These are phyloP conservation scores for Hypomecis atomaria DNA, from an alignment of 2,888 invertebrate genomes.

Conservation along the genomic window DNA sequence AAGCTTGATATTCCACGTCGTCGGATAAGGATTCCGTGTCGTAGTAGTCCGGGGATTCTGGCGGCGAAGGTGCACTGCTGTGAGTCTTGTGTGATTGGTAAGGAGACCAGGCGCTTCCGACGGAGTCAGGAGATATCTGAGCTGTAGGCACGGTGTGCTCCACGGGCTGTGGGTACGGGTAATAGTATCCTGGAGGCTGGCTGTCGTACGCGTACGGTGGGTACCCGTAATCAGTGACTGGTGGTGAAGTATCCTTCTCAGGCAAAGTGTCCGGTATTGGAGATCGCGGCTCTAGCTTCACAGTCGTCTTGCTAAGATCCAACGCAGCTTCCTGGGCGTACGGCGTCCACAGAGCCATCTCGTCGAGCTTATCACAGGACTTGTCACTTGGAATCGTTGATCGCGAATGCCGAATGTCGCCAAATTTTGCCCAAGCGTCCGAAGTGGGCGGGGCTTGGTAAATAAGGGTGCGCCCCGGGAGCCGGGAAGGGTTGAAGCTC, in stretches of 20 bases:
- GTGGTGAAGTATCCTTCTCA: constrained; percentile 39
- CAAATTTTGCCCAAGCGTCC: constrained; percentile 38
- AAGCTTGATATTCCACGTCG: constrained; percentile 88
- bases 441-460: constrained; percentile 49
- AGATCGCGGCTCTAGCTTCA: constrained; percentile 53
- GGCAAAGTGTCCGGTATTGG: constrained; percentile 42
- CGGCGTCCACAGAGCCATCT: constrained; percentile 74
- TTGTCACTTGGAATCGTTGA: constrained; percentile 44
- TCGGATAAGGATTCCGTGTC: constrained; percentile 65
- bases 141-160: constrained; percentile 54
- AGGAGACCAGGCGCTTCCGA: constrained; percentile 53
- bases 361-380: constrained; percentile 27
- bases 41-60: constrained; percentile 61
- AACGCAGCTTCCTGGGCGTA: constrained; percentile 68
- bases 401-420: constrained; percentile 45
- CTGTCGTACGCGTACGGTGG: constrained; percentile 44
- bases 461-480: constrained; percentile 46
- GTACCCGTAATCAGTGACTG: constrained; percentile 35
- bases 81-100: constrained; percentile 40
- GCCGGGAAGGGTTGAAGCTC: constrained; percentile 45
- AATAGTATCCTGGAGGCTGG: constrained; percentile 48
- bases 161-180: constrained; percentile 47
- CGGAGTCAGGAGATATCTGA: constrained; percentile 60
- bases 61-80: constrained; percentile 71
- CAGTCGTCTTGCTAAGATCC: constrained; percentile 59